phyloP scores from a whole-genome alignment of 2,113 vertebrate species.

The Pheucticus melanocephalus region DNA sequence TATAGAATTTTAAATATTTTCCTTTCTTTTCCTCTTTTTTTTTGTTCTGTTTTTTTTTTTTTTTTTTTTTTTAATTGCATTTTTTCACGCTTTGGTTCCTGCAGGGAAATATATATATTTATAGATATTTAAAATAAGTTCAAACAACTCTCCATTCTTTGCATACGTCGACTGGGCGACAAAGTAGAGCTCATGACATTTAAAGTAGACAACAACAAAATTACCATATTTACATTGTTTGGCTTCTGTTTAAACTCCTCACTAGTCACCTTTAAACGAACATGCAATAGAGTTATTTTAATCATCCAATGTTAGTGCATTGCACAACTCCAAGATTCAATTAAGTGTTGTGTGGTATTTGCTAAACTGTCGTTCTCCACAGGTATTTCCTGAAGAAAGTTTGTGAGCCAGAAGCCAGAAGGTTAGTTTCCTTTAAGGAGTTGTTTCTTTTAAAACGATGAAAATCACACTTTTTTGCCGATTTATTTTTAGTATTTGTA shows the following conservation, averaged over 20 bases:
- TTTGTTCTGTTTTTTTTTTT: not conserved
- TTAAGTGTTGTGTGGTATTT: slow-evolving; percentile 68
- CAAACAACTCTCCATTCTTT: slow-evolving; percentile 65
- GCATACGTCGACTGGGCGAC: slow-evolving; percentile 40
- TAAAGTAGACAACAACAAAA: slow-evolving; percentile 59
- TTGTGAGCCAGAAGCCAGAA: slow-evolving; percentile 61
- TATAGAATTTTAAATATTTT: slow-evolving; percentile 82
- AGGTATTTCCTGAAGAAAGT: slow-evolving; percentile 77
- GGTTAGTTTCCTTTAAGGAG: slow-evolving; percentile 47
- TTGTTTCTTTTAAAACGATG: slow-evolving; percentile 21
- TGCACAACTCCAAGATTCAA: slow-evolving; percentile 69
- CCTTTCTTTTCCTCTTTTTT: not conserved
- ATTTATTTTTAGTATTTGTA: slow-evolving; percentile 1
- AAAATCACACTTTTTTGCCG: not conserved
- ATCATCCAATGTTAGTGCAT: slow-evolving; percentile 49
- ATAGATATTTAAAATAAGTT: slow-evolving; percentile 81
- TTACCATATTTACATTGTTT: slow-evolving; percentile 65
- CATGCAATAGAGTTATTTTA: slow-evolving; percentile 44
- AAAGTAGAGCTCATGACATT: slow-evolving; percentile 61
- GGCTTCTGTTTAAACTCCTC: slow-evolving; percentile 46
- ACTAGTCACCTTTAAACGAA: slow-evolving; percentile 35
- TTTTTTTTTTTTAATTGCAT: not conserved
- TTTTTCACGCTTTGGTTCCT: slow-evolving; percentile 79
- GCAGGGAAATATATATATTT: slow-evolving; percentile 79
- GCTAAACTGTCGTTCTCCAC: slow-evolving; percentile 69